Evolutionary conservation across 2,888 invertebrate genomes (phyloP).

Genomic region (Acleris holmiana): DNA sequence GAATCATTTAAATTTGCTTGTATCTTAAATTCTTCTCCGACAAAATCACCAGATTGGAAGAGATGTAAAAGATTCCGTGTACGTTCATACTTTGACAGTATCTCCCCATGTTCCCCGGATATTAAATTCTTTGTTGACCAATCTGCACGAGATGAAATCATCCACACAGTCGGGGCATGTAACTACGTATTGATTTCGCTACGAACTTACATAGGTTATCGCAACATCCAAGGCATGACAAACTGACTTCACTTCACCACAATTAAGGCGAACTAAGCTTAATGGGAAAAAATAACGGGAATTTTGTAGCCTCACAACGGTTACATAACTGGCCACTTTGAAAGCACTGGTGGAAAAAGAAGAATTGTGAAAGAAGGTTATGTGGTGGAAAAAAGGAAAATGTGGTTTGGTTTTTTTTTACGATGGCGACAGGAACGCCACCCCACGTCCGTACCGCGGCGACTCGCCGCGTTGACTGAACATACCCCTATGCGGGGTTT

Average conservation of each 20-base stretch:
- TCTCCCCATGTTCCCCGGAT: not conserved
- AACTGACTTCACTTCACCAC: conserved; percentile 34
- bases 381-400: conserved; percentile 28
- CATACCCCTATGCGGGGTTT: conserved; percentile 55
- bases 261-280: conserved; percentile 22
- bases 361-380: not conserved
- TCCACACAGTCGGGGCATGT: conserved; percentile 17
- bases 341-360: not conserved
- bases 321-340: conserved; percentile 12
- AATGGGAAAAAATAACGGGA: conserved; percentile 19
- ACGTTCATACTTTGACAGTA: too few relatives aligned
- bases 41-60: too few relatives aligned
- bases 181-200: conserved; percentile 35
- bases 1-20: too few relatives aligned
- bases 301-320: not conserved
- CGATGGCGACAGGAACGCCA: conserved; percentile 46
- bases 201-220: conserved; percentile 32
- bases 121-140: conserved; percentile 23
- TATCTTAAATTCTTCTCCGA: too few relatives aligned
- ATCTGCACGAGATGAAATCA: conserved; percentile 27
- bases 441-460: conserved; percentile 65
- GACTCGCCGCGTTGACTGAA: conserved; percentile 71
- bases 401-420: conserved; percentile 44
- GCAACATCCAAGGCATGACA: conserved; percentile 34
- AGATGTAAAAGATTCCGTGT: too few relatives aligned